phyloP scores from a whole-genome alignment of 1,140 invertebrate genomes.

The Euwallacea fornicatus region DNA sequence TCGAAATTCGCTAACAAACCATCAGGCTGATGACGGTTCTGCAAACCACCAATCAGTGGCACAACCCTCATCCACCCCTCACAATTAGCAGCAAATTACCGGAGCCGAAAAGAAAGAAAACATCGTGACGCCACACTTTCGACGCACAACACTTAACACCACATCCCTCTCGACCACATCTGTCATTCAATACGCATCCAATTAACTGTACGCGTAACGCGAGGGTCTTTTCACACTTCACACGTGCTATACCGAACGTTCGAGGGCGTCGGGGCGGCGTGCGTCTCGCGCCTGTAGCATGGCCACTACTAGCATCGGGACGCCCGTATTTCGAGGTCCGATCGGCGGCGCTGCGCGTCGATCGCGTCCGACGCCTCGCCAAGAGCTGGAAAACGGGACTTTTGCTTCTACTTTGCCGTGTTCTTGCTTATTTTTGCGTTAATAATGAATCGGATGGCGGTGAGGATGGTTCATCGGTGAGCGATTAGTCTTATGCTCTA shows the following conservation, averaged over 20 bases:
- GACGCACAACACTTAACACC: no score
- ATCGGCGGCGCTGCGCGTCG: slow-evolving; percentile 35
- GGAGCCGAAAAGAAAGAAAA: no score
- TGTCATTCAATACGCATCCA: no score
- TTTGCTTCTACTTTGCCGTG: slow-evolving; percentile 21
- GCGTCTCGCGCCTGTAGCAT: slow-evolving; percentile 39
- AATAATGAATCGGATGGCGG: slow-evolving; percentile 37
- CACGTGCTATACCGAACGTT: slow-evolving; percentile 34
- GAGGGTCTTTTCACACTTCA: slow-evolving; percentile 17
- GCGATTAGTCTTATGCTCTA: neutral
- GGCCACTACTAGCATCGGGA: slow-evolving; percentile 43
- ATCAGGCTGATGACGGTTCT: neutral
- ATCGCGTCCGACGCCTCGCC: neutral
- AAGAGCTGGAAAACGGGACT: slow-evolving; percentile 27
- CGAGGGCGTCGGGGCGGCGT: slow-evolving; percentile 21
- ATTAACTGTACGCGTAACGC: neutral
- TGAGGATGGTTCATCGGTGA: slow-evolving; percentile 1
- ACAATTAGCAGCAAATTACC: no score
- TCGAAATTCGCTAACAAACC: no score
- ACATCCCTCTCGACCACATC: no score
- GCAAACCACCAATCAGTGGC: neutral
- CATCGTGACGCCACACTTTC: no score
- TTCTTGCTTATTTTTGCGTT: slow-evolving; percentile 16
- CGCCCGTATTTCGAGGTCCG: slow-evolving; percentile 18
- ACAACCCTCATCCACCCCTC: no score